Evolutionary conservation across 2,113 vertebrate genomes (phyloP).

Genomic region (Caranx ignobilis): DNA sequence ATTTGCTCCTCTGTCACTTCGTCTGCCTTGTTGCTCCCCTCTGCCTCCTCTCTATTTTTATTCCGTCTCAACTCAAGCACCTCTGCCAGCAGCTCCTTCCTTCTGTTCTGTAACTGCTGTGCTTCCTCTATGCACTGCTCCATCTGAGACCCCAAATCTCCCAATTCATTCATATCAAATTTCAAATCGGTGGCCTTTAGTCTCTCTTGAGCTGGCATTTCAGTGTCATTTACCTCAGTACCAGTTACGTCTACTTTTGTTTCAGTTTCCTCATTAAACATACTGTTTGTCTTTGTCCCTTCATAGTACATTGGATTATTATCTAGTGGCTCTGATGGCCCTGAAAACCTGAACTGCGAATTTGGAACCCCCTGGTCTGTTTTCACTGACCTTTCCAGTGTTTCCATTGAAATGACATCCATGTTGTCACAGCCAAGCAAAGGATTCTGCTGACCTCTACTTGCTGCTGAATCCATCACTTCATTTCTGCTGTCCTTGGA

Average conservation of each 20-base stretch:
- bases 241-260: not conserved
- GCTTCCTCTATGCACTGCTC: slow-evolving; percentile 88
- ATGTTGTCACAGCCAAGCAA: slow-evolving; percentile 10
- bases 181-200: slow-evolving; percentile 3
- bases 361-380: not conserved
- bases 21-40: slow-evolving; percentile 77
- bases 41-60: slow-evolving; percentile 81
- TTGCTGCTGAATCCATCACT: not conserved
- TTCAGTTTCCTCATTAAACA: slow-evolving; percentile 2
- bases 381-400: slow-evolving; percentile 1
- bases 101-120: slow-evolving; percentile 84
- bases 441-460: slow-evolving; percentile 15
- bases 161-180: slow-evolving; percentile 24
- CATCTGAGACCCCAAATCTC: slow-evolving; percentile 65
- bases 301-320: not conserved
- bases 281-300: slow-evolving; percentile 11
- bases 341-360: not conserved
- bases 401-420: slow-evolving; percentile 8
- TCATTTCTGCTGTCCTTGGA: slow-evolving; percentile 4
- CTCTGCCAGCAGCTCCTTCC: slow-evolving; percentile 88
- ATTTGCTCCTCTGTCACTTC: slow-evolving; percentile 75
- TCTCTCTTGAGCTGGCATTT: slow-evolving; percentile 24
- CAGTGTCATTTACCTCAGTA: not conserved
- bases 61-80: slow-evolving; percentile 86
- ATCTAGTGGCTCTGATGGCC: not conserved